Evolutionary conservation across 2,888 invertebrate genomes (phyloP), one percentile per base, ranked within the genome.

Genomic region (Colletes collaris): DNA sequence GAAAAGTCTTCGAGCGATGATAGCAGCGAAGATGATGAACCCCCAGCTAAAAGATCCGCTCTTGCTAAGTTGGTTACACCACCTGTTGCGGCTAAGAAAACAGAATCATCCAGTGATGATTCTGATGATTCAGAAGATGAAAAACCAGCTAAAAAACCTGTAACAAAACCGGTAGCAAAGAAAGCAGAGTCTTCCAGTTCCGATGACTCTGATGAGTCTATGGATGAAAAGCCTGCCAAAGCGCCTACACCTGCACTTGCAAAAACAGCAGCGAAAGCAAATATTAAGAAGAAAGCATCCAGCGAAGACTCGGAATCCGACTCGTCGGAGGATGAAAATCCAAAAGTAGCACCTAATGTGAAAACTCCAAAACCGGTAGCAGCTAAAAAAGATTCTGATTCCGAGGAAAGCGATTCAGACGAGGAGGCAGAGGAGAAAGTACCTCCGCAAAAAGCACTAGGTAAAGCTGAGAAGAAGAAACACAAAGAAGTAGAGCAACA

Each of bases 81-180:
- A 63, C 37, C 56, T 59, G 19, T 7, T n/a, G 56, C 56, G 52
- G 35, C 50, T 8, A 84, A 84, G 37, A 87, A 90, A 64, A 66
- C 73, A 68, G 84, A 82, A 74, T 84, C 86, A 4, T 88, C 89
- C 8, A 87, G 86, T 10, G 83, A 88, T 50, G 89, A 90, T 8
- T 88, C 89, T 0, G 87, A 86, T 52, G 89, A 88, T 80, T 92
- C 91, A 49, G 92, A 94, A 78, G 92, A 93, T 50, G 82, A 78
- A 75, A 66, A 86, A 64, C 65, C 86, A 78, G 82, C 74, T 74
- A 77, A 80, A 49, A 88, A 86, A 27, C 19, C 74, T 5, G 56
- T 62, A 13, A 44, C 37, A 69, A 83, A 83, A 75, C 44, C 79
- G 68, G 79, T 62, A 55, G 71, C 16, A 44, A 86, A 83, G 62